Percentiles rank a stretch among this genome's conserved stretches.
Evolutionary conservation across 2,888 invertebrate genomes (phyloP).

Genomic region (Blera fallax): DNA sequence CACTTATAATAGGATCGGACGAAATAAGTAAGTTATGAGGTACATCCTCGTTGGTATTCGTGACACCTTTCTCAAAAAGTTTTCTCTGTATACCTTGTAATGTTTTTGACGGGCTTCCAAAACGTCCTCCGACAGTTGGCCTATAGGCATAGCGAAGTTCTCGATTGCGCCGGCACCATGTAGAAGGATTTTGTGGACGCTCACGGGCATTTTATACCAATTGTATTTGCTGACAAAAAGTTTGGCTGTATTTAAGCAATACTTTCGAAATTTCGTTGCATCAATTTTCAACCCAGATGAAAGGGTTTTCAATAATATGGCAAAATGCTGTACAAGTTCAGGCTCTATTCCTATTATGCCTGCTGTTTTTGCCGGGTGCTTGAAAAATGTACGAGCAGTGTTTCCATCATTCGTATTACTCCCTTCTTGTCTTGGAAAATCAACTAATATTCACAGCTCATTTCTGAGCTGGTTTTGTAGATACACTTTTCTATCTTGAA

Average conservation of each 20-base stretch:
- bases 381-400: constrained; percentile 16
- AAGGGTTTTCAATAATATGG: neutral
- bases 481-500: too few relatives aligned
- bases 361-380: neutral
- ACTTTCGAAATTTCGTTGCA: too few relatives aligned
- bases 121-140: neutral
- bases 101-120: neutral
- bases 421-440: constrained; percentile 2
- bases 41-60: too few relatives aligned
- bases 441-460: neutral
- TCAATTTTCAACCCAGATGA: neutral
- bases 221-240: too few relatives aligned
- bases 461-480: too few relatives aligned
- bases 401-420: constrained; percentile 19
- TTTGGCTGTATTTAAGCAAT: too few relatives aligned
- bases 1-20: too few relatives aligned
- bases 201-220: too few relatives aligned
- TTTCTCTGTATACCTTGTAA: too few relatives aligned
- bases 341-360: constrained; percentile 5
- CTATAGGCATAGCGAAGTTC: neutral
- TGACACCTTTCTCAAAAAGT: too few relatives aligned
- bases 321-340: neutral
- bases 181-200: constrained; percentile 4
- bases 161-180: neutral
- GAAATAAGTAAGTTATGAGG: too few relatives aligned